Evolutionary conservation across 2,797 vertebrate species (phyloP).

Genomic region (Antrozous pallidus): DNA sequence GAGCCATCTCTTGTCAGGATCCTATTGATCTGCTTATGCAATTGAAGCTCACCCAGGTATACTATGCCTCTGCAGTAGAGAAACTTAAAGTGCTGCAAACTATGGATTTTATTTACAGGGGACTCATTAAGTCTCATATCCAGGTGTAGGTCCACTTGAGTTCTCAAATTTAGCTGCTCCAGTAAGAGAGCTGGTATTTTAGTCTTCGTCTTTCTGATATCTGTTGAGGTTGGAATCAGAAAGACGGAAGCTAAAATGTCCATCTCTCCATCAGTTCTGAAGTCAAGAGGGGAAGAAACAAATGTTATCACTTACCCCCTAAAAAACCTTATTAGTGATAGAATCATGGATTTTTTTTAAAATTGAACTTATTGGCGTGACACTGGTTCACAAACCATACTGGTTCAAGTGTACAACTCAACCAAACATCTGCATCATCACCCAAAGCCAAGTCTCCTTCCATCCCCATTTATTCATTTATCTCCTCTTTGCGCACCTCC

Average conservation of each 20-base stretch:
- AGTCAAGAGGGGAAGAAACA: constrained; percentile 10
- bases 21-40: background rate
- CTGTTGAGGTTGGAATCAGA: background rate
- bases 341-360: background rate
- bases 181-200: background rate
- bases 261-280: background rate
- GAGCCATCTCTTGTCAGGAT: background rate
- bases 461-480: background rate
- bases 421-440: background rate
- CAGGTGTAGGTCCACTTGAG: background rate
- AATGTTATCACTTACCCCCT: background rate
- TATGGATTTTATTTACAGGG: background rate
- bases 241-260: background rate
- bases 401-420: background rate
- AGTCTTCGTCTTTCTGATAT: background rate
- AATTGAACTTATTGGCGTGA: background rate
- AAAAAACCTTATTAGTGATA: background rate
- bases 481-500: background rate
- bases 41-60: background rate
- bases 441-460: background rate
- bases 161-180: background rate
- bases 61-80: background rate
- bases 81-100: background rate
- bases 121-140: background rate
- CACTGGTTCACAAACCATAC: background rate